A percentile compares a stretch with the other conserved stretches of the same genome.
Evolutionary conservation across 2,797 vertebrate genomes (phyloP).

Genomic region (Chelmon rostratus): DNA sequence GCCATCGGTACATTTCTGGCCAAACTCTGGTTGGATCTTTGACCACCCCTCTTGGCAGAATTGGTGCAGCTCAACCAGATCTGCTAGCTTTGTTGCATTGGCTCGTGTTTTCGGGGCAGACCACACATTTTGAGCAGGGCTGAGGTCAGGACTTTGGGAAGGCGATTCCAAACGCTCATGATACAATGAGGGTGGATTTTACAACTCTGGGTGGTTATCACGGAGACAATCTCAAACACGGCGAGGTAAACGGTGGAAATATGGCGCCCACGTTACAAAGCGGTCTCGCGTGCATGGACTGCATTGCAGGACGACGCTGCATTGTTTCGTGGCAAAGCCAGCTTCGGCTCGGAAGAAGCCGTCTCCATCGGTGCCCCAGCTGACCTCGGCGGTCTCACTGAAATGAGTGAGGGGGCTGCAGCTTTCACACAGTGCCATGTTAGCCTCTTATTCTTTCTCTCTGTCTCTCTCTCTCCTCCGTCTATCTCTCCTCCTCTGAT

Average conservation of each 20-base stretch:
- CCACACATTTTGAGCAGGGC: not conserved
- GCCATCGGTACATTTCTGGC: not conserved
- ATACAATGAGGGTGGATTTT: not conserved
- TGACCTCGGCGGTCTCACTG: conserved; percentile 3
- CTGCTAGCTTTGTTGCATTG: not conserved
- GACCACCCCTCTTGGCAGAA: not conserved
- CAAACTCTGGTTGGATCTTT: not conserved
- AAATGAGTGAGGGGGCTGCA: not conserved
- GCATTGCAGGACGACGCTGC: not conserved
- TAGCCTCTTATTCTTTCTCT: conserved; percentile 51
- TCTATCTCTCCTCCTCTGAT: conserved; percentile 69
- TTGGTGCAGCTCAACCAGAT: not conserved
- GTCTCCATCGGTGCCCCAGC: not conserved
- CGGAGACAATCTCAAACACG: not conserved
- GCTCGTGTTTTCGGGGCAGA: not conserved
- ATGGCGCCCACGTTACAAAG: not conserved
- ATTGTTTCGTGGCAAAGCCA: not conserved
- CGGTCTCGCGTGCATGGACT: not conserved
- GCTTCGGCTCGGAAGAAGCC: not conserved
- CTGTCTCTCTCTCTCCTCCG: conserved; percentile 36
- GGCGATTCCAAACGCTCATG: not conserved
- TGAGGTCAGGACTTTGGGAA: not conserved
- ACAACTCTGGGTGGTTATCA: not conserved
- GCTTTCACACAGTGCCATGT: conserved; percentile 18
- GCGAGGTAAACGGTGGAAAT: not conserved